Evolutionary conservation across 2,113 vertebrate genomes (phyloP).

Genomic region (Seriola dumerili): DNA sequence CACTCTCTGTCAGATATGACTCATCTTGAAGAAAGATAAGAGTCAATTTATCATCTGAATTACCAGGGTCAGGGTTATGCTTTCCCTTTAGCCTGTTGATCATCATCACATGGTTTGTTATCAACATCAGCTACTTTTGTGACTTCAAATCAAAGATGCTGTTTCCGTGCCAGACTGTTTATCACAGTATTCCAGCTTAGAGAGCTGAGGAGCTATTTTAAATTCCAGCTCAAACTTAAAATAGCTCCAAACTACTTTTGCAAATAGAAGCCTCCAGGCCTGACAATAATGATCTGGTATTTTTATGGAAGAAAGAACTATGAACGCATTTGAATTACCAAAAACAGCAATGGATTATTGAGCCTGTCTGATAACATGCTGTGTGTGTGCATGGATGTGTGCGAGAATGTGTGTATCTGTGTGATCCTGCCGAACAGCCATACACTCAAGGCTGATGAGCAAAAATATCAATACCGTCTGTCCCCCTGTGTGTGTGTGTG

Average conservation of each 20-base stretch:
- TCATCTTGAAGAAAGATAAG: not conserved
- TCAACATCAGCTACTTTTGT: not conserved
- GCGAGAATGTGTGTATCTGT: conserved; percentile 18
- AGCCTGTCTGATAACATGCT: conserved; percentile 69
- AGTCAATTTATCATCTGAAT: not conserved
- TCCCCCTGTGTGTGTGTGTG: conserved; percentile 45
- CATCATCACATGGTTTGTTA: not conserved
- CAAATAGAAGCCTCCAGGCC: conserved; percentile 38
- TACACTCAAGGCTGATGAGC: conserved; percentile 60
- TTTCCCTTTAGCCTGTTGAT: not conserved
- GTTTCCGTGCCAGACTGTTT: not conserved
- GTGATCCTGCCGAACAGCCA: conserved; percentile 43
- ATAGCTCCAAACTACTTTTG: conserved; percentile 42
- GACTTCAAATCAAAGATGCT: not conserved
- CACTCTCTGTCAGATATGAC: not conserved
- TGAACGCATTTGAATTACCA: conserved; percentile 59
- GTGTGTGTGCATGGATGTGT: conserved; percentile 24
- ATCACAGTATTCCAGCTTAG: not conserved
- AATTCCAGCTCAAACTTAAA: conserved; percentile 23
- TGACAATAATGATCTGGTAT: conserved; percentile 46
- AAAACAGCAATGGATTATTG: conserved; percentile 75
- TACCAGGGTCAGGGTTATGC: not conserved
- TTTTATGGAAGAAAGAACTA: conserved; percentile 48
- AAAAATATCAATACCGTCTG: conserved; percentile 79
- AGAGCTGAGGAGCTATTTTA: not conserved